Conservation (phyloP, 2,888 invertebrate genomes). For the Odontocerum albicorne region DNA sequence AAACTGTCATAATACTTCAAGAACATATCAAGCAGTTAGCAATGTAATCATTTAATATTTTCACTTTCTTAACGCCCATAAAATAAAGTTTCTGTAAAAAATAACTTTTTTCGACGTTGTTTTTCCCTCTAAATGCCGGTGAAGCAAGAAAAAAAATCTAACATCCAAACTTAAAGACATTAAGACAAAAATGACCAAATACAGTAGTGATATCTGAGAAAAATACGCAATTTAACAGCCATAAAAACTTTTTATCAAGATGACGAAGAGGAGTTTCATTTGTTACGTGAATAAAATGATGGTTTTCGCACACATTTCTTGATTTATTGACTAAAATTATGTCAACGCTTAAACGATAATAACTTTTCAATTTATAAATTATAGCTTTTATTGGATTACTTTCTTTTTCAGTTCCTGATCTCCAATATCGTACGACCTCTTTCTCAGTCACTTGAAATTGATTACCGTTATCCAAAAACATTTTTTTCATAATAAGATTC, state of each 20-base stretch:
- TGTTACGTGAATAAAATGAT: conserved; percentile 20
- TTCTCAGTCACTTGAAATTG: too few relatives aligned
- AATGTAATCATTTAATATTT: too few relatives aligned
- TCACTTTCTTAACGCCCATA: conserved; percentile 14
- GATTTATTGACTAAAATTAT: conserved; percentile 16
- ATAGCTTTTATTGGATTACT: not conserved
- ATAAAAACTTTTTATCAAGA: conserved; percentile 28
- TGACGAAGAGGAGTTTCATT: conserved; percentile 18
- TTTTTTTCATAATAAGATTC: too few relatives aligned
- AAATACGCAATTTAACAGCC: conserved; percentile 28
- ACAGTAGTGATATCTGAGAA: conserved; percentile 28
- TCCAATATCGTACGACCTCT: too few relatives aligned
- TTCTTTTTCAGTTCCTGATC: too few relatives aligned
- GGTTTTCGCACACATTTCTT: conserved; percentile 19
- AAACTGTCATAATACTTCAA: too few relatives aligned
- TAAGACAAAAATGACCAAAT: conserved; percentile 31
- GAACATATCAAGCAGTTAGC: too few relatives aligned
- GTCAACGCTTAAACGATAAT: not conserved
- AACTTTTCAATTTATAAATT: not conserved
- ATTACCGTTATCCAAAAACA: too few relatives aligned
- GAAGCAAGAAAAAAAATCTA: too few relatives aligned
- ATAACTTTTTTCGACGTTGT: not conserved
- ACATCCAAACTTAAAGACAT: conserved; percentile 26
- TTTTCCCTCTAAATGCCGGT: conserved; percentile 12
- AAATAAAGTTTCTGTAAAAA: conserved; percentile 12